These are phyloP conservation scores for Tetragnatha versicolor DNA, from an alignment of 1,140 invertebrate genomes.

Conservation along the genomic window DNA sequence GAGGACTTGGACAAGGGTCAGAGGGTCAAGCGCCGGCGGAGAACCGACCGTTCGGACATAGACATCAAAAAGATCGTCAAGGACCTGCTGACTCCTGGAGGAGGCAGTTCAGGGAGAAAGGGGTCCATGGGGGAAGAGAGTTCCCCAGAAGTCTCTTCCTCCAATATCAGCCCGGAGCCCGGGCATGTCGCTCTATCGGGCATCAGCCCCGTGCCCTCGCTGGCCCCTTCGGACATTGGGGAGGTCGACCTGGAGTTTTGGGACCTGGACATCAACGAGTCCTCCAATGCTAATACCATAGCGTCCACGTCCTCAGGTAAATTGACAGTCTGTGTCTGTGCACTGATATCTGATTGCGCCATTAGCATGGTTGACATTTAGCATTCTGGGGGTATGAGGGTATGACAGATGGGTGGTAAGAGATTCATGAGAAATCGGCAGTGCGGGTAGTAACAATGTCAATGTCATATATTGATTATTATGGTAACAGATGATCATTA, in stretches of 20 bases:
- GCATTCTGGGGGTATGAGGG: too few species aligned
- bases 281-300: conserved; percentile 45
- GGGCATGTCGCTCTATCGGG: conserved; percentile 60
- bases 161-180: conserved; percentile 63
- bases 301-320: conserved; percentile 57
- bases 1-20: conserved; percentile 57
- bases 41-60: conserved; percentile 34
- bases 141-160: conserved; percentile 77
- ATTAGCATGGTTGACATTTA: too few species aligned
- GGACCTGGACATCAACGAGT: conserved; percentile 71
- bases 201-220: conserved; percentile 58
- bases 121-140: conserved; percentile 66
- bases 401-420: too few species aligned
- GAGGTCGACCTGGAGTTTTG: conserved; percentile 81
- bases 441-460: too few species aligned
- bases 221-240: conserved; percentile 70
- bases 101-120: conserved; percentile 31
- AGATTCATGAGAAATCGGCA: too few species aligned
- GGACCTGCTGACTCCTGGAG: conserved; percentile 25
- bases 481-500: too few species aligned
- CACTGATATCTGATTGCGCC: too few species aligned
- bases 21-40: conserved; percentile 31
- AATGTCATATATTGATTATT: too few species aligned
- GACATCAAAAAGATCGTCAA: conserved; percentile 47
- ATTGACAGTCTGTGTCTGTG: not conserved